Evolutionary conservation across 2,888 invertebrate genomes (phyloP), one percentile per base, ranked within the genome.

Genomic region (Pristionchus arcanus): DNA sequence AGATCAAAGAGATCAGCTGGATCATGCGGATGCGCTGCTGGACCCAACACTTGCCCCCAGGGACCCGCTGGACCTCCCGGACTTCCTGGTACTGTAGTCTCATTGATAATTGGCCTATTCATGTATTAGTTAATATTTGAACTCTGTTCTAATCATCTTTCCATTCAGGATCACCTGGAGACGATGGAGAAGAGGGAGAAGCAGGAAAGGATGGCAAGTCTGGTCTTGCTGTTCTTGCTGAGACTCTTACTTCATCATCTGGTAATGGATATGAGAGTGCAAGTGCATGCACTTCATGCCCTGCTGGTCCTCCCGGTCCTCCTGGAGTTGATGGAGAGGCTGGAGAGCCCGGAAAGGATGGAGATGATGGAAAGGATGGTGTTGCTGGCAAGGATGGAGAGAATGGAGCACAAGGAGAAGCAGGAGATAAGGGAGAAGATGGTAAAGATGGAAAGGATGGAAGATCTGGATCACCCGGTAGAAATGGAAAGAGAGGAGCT

Each of bases 51-150:
- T 34, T 88, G 87, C 74, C 87, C 87, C 15, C 74, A n/a, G 25
- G 87, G 87, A 53, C 87, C 87, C 28, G 28, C 87, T 34, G 87
- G 87, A 37, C 28, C 87, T 55, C 87, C 87, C 34, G 87, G 87
- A 42, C 74, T 74, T 42, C 87, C 87, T 15, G 87, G 87, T 87
- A 81, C 81, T 15, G 28, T 81, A 7, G 3, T 49, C 9, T 7
- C 11, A 49, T 49, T 49, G 81, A 19, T 74, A 21, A 7, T 74
- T 74, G 74, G 42, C 7, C 42, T 74, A 37, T 19, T 28, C 68
- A 68, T 68, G 4, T 37, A 3, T 15, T 5, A 74, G 42, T 49
- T 83, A 28, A 53, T 83, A 28, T 83, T 83, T 83, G 53, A 83
- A 31, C 55, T 49, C 49, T 31, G 21, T 7, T 63, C n/a, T 68